Conservation (phyloP, 2,888 invertebrate species). For the Panzeria rudis region DNA sequence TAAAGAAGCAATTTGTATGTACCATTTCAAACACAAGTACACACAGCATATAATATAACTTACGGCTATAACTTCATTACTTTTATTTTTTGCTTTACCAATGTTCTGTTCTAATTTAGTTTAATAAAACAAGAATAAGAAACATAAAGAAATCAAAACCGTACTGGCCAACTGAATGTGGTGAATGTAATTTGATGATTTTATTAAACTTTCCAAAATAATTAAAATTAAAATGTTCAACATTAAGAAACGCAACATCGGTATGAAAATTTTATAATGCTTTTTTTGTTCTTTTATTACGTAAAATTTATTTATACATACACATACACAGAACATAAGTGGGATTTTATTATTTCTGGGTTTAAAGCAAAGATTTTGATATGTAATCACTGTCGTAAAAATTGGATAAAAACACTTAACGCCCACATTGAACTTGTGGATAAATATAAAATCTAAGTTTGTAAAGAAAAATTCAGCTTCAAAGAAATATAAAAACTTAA, state of each 20-base stretch:
- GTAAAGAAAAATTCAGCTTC: slow-evolving; percentile 29
- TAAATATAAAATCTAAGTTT: slow-evolving; percentile 10
- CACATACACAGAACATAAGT: slow-evolving; percentile 14
- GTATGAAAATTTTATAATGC: not conserved
- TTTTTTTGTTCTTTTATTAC: slow-evolving; percentile 10
- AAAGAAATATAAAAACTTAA: slow-evolving; percentile 23
- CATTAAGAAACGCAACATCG: not conserved
- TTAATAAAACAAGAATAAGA: not conserved
- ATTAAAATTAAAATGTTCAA: not conserved
- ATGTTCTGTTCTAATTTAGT: not conserved
- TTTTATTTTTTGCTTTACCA: not conserved
- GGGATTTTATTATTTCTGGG: slow-evolving; percentile 54
- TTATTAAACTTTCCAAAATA: not conserved
- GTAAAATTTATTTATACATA: slow-evolving; percentile 4
- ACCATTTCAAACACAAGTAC: not conserved
- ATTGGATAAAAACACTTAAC: slow-evolving; percentile 45
- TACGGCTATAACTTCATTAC: slow-evolving; percentile 4
- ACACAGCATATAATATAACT: not conserved
- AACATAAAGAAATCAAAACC: not conserved
- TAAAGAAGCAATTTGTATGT: not conserved
- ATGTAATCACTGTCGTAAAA: slow-evolving; percentile 13
- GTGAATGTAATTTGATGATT: not conserved
- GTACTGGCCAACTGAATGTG: not conserved
- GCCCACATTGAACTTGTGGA: slow-evolving; percentile 44
- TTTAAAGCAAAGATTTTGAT: slow-evolving; percentile 28